Conservation (phyloP, 2,888 invertebrate genomes). For the Agrenia bidenticulata region DNA sequence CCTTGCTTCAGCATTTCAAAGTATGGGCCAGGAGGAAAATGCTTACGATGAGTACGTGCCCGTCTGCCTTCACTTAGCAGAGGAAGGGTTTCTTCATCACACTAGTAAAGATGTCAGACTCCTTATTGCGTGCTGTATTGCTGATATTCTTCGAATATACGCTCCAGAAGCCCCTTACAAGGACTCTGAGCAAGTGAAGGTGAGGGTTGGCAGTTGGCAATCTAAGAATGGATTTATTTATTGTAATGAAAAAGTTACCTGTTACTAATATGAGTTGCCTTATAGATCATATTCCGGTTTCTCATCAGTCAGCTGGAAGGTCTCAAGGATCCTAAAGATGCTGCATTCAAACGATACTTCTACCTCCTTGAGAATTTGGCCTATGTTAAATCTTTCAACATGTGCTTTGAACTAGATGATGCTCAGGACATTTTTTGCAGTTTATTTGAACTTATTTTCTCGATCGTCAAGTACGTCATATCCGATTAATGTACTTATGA, state of each 20-base stretch:
- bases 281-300: conserved; percentile 83
- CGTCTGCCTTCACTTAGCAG: conserved; percentile 85
- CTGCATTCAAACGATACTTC: conserved; percentile 96
- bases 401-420: conserved; percentile 97
- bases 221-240: background rate
- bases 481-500: background rate
- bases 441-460: conserved; percentile 89
- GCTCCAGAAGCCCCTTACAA: conserved; percentile 98
- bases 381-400: conserved; percentile 97
- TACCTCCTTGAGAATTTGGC: conserved; percentile 95
- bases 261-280: conserved; percentile 18
- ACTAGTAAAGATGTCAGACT: conserved; percentile 88
- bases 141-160: conserved; percentile 92
- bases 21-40: conserved; percentile 94
- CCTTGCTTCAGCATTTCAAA: conserved; percentile 89
- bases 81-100: conserved; percentile 89
- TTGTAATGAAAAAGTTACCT: conserved; percentile 1
- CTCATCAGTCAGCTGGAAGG: conserved; percentile 90
- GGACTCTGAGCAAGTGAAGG: conserved; percentile 87
- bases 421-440: conserved; percentile 95
- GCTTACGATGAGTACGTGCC: conserved; percentile 89
- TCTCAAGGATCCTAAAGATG: conserved; percentile 92
- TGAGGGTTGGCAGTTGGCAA: conserved; percentile 50
- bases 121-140: conserved; percentile 94
- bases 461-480: conserved; percentile 80